Percentiles rank a stretch among this genome's conserved stretches.
Conservation (phyloP, 2,797 vertebrate genomes). For the Myotis findleyi region DNA sequence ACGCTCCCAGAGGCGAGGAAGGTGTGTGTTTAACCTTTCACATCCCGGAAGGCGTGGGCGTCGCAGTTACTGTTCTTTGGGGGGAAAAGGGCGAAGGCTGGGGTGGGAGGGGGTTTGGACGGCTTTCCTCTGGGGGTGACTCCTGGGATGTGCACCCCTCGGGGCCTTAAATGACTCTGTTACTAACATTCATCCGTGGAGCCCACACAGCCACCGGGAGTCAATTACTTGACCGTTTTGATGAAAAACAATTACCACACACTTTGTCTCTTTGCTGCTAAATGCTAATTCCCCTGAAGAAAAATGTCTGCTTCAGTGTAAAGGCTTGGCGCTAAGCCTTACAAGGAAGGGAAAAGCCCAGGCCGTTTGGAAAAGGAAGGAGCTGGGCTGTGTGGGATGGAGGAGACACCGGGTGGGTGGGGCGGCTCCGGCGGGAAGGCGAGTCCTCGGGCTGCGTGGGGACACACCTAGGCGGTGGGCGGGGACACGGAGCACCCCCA, state of each 20-base stretch:
- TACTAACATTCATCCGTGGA: background rate
- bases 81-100: background rate
- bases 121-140: background rate
- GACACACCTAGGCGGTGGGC: background rate
- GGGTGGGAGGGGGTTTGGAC: background rate
- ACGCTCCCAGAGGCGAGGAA: background rate
- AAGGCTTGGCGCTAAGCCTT: background rate
- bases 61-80: background rate
- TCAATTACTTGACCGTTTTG: slow-evolving; percentile 56
- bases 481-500: background rate
- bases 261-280: background rate
- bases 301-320: background rate
- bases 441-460: background rate
- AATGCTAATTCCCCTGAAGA: slow-evolving; percentile 48
- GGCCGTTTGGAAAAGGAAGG: background rate
- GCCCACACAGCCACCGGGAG: background rate
- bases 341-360: background rate
- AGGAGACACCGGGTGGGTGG: too few relatives aligned
- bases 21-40: background rate
- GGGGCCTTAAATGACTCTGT: slow-evolving; percentile 5
- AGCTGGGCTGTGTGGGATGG: background rate
- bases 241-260: slow-evolving; percentile 65
- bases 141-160: slow-evolving; percentile 1
- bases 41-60: background rate
- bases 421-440: background rate